Base-by-base conservation (phyloP, 64 coral and sea anemone genomes). In the Montipora capricornis region DNA sequence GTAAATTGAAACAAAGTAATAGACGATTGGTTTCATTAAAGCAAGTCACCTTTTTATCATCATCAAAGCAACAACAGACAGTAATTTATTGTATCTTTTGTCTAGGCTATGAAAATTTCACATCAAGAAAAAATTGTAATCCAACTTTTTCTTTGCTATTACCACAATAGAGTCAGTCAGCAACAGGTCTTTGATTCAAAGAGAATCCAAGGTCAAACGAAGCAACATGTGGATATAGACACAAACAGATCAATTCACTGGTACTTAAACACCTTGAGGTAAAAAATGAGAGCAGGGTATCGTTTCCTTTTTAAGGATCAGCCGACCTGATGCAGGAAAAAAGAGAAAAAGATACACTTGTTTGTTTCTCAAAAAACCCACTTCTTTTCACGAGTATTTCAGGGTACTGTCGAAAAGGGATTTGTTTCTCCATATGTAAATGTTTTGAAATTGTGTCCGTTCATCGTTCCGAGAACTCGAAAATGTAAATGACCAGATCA, bases 121-220 rank as follows among this genome's bases (percentile, higher is more conserved):
- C 14, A 20, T n/a, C 74, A 76, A 15, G 26, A 47, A 47, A 45
- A 44, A 6, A 13, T 47, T 13, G 2, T 8, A 78, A 13, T 20
- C 5, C 7, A 79, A 49, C 48, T 52, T 19, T 61, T 61, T 15
- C 37, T 26, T 76, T 69, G 5, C 58, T 37, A 37, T 49, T 44
- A 4, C 13, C 16, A 90, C 15, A 48, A 64, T 10, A 48, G 7
- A 49, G 12, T 79, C 45, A 4, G 49, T 80, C 3, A 13, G 45
- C 46, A 86, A 86, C 82, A 86, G 82, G 82, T 86, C 47, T 49
- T 71, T 8, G 46, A 71, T 86, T 51, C n/a, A 84, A 67, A 9
- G 45, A 1, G 49, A 44, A 51, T 29, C 17, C 4, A 48, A 86
- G 82, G 82, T 47, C 44, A 86, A 49, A 16, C 48, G 10, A 86